Conservation (phyloP, 1,140 invertebrate species). For the Drosophila prosaltans region DNA sequence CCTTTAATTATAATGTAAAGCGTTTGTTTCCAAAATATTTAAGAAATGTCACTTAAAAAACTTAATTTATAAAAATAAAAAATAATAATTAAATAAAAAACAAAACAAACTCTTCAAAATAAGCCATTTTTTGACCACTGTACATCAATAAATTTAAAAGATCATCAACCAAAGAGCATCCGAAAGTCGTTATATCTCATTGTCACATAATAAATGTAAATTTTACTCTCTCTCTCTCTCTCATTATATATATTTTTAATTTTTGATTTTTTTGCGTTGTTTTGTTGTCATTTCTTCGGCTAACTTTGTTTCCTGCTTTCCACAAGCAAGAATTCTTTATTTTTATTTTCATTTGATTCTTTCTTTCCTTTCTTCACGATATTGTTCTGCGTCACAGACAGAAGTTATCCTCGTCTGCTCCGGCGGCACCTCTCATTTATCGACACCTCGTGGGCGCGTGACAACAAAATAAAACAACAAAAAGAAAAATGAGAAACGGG, state of each 20-base stretch:
- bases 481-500: conserved; percentile 17
- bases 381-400: conserved; percentile 31
- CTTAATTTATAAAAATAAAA: too few species aligned
- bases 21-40: too few species aligned
- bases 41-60: too few species aligned
- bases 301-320: conserved; percentile 32
- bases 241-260: background rate
- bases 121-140: too few species aligned
- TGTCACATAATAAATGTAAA: too few species aligned
- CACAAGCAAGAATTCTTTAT: conserved; percentile 40
- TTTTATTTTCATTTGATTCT: conserved; percentile 2
- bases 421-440: conserved; percentile 1
- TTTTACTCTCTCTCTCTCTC: background rate
- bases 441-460: conserved; percentile 60
- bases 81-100: too few species aligned
- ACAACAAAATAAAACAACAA: conserved; percentile 40
- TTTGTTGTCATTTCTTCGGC: background rate
- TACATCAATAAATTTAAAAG: too few species aligned
- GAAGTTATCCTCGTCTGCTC: background rate
- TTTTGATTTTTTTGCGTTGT: conserved; percentile 1
- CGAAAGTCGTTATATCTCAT: background rate
- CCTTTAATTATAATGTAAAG: too few species aligned
- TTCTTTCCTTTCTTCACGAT: conserved; percentile 21
- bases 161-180: background rate
- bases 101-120: too few species aligned